phyloP scores from a whole-genome alignment of 2,797 vertebrate genomes.

The Eidolon dupreanum region DNA sequence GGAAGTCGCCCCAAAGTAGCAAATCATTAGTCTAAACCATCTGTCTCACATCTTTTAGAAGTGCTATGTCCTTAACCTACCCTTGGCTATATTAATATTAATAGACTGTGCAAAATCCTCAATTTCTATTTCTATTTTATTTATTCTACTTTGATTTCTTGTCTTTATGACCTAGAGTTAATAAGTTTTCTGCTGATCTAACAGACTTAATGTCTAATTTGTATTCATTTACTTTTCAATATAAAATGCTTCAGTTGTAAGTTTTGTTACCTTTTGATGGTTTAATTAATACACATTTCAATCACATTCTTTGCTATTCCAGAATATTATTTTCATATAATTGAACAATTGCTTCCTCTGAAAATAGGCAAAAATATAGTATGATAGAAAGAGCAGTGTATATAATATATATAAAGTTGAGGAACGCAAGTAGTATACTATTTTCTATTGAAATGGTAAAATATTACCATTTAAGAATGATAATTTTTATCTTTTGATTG shows the following conservation, averaged over 20 bases:
- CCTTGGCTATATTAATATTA: slow-evolving; percentile 52
- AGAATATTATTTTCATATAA: slow-evolving; percentile 20
- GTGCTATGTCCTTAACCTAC: slow-evolving; percentile 30
- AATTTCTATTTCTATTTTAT: slow-evolving; percentile 43
- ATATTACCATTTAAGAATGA: neutral
- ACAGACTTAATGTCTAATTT: slow-evolving; percentile 54
- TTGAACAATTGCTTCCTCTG: neutral
- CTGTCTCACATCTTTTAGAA: slow-evolving; percentile 23
- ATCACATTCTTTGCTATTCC: neutral
- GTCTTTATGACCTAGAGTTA: slow-evolving; percentile 35
- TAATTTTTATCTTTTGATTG: neutral
- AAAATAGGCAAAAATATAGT: slow-evolving; percentile 2
- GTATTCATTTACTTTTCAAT: slow-evolving; percentile 52
- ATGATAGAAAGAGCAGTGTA: neutral
- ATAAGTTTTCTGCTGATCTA: slow-evolving; percentile 40
- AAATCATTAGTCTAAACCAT: slow-evolving; percentile 64
- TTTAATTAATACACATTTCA: slow-evolving; percentile 25
- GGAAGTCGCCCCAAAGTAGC: slow-evolving; percentile 43
- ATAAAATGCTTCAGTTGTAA: neutral
- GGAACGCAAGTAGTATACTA: neutral
- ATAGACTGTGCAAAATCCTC: slow-evolving; percentile 22
- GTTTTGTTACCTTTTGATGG: neutral
- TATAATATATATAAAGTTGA: neutral
- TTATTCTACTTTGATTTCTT: slow-evolving; percentile 38
- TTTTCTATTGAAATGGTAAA: neutral